Evolutionary conservation across 2,797 vertebrate species (phyloP), one percentile per base, ranked within the genome.

Genomic region (Epinephelus awoara): DNA sequence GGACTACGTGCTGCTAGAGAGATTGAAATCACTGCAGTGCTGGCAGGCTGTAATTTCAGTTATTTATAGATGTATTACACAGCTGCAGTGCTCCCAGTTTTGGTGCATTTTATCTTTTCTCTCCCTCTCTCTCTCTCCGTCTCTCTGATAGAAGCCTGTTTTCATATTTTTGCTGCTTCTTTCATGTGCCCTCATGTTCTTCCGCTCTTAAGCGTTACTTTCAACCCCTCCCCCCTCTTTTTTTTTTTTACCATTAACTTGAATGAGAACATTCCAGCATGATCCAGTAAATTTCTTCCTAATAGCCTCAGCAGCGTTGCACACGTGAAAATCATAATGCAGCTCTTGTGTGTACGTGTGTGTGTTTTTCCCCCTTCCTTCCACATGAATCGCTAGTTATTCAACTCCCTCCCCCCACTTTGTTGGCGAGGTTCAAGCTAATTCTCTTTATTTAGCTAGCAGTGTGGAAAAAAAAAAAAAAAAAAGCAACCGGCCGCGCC

Each of bases 21-120:
- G 93, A 94, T 92, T 93, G 90, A 93, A 95, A 94, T 94, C 91
- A 92, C 94, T 94, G 93, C 93, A 94, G 93, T 91, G 91, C 92
- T 95, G 94, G 93, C 94, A 94, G 94, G 91, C 94, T 94, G 93
- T 95, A 95, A 95, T 95, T 95, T 95, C 85, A 94, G 94, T 95
- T 96, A 96, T 96, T 96, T 96, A 96, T 95, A 96, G 96, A 94
- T 90, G 90, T 94, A 93, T 95, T 94, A 92, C 93, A 95, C 91
- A 92, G 94, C 94, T 94, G 94, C 94, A 94, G 92, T 73, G 89
- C 91, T 93, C 91, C 88, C 75, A 74, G 54, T 91, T 94, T 94
- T 93, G 91, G 77, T 95, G 94, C 93, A 92, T 94, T 95, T 92
- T 84, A 82, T 88, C 80, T 87, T 83, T 82, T 82, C 82, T 78